Percentiles rank a stretch among this genome's conserved stretches.
phyloP scores from a whole-genome alignment of 2,888 invertebrate species.

The Mallateleia sp. region DNA sequence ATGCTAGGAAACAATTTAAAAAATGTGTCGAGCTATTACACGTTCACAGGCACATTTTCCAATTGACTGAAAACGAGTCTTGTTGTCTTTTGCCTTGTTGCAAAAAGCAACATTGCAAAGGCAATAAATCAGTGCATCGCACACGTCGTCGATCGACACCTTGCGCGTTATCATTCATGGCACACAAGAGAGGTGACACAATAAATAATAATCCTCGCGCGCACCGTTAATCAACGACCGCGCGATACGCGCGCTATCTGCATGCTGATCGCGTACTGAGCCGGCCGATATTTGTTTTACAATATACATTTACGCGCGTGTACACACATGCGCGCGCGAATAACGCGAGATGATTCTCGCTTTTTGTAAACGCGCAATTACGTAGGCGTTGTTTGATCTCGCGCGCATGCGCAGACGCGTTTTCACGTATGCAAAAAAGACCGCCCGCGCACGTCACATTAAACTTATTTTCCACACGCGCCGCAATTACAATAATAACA shows the following conservation, averaged over 20 bases:
- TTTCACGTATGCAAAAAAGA: slow-evolving; percentile 66
- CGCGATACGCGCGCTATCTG: slow-evolving; percentile 77
- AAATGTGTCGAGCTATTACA: slow-evolving; percentile 57
- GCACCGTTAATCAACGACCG: slow-evolving; percentile 77
- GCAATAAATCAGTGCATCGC: slow-evolving; percentile 72
- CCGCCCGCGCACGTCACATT: slow-evolving; percentile 88
- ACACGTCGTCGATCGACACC: slow-evolving; percentile 80
- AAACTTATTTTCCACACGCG: slow-evolving; percentile 89
- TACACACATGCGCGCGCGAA: slow-evolving; percentile 5
- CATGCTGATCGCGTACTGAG: slow-evolving; percentile 75
- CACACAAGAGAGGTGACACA: slow-evolving; percentile 76
- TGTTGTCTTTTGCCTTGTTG: slow-evolving; percentile 55
- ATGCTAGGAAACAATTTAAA: slow-evolving; percentile 55
- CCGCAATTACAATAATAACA: slow-evolving; percentile 89
- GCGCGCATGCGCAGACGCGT: slow-evolving; percentile 56
- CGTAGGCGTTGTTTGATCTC: slow-evolving; percentile 63
- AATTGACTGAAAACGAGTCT: slow-evolving; percentile 56
- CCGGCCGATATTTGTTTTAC: slow-evolving; percentile 75
- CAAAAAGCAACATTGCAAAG: slow-evolving; percentile 64
- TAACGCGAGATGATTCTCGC: slow-evolving; percentile 60
- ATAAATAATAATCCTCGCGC: slow-evolving; percentile 79
- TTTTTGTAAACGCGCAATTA: slow-evolving; percentile 68
- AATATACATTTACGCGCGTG: slow-evolving; percentile 56
- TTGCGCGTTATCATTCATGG: slow-evolving; percentile 80
- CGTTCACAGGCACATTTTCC: slow-evolving; percentile 64